These are phyloP conservation scores for Trissolcus brochymenae DNA, from an alignment of 2,888 invertebrate species.

Conservation along the genomic window DNA sequence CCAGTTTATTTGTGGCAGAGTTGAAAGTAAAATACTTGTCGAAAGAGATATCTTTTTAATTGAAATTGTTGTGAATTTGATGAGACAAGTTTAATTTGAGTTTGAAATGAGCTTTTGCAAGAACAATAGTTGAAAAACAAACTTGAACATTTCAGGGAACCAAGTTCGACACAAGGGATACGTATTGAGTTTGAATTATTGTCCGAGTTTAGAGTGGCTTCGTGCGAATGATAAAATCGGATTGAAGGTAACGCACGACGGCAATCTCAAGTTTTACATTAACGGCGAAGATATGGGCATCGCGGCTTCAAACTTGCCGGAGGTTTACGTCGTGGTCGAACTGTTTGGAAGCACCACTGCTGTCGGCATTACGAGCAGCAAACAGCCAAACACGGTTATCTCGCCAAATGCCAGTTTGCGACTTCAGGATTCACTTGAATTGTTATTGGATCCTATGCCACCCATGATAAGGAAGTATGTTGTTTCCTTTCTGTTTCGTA, in stretches of 20 bases:
- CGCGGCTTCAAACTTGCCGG: slow-evolving; percentile 86
- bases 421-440: slow-evolving; percentile 81
- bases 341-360: slow-evolving; percentile 87
- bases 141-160: slow-evolving; percentile 77
- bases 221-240: slow-evolving; percentile 88
- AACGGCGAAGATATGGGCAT: slow-evolving; percentile 90
- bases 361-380: slow-evolving; percentile 84
- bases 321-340: slow-evolving; percentile 90
- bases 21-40: no score
- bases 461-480: slow-evolving; percentile 70
- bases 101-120: no score
- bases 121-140: slow-evolving; percentile 9
- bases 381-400: slow-evolving; percentile 77
- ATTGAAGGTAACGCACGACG: slow-evolving; percentile 84
- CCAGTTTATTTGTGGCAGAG: not conserved
- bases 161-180: slow-evolving; percentile 84
- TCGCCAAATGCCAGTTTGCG: slow-evolving; percentile 78
- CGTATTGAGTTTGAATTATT: slow-evolving; percentile 83
- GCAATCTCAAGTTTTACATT: slow-evolving; percentile 84
- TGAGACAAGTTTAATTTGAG: no score
- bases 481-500: not conserved
- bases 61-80: no score
- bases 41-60: no score
- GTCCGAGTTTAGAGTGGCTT: slow-evolving; percentile 87
- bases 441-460: slow-evolving; percentile 79